These are phyloP conservation scores for Antechinus flavipes DNA, from an alignment of 2,113 vertebrate species.

Conservation along the genomic window DNA sequence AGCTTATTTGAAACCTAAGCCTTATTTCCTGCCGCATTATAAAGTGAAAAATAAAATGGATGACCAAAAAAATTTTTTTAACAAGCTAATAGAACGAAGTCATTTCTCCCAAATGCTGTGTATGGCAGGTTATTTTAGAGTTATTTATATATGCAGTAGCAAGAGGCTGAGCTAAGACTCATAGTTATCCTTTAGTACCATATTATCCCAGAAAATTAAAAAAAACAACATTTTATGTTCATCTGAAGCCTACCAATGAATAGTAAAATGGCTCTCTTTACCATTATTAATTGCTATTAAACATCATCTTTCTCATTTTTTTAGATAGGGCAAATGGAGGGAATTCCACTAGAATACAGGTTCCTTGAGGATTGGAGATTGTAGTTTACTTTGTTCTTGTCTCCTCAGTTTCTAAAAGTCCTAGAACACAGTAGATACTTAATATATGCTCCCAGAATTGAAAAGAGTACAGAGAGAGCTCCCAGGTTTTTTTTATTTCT, in stretches of 20 bases:
- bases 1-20: neutral
- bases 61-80: fast-evolving
- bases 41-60: neutral
- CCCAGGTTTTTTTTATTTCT: neutral
- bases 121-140: neutral
- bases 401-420: neutral
- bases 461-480: neutral
- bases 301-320: neutral
- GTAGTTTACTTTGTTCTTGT: neutral
- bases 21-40: neutral
- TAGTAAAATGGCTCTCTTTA: fast-evolving
- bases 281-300: fast-evolving
- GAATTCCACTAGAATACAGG: fast-evolving
- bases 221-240: neutral
- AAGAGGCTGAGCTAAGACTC: no score
- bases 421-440: fast-evolving
- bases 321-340: neutral
- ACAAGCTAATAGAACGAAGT: neutral
- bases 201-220: neutral
- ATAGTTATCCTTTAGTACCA: fast-evolving
- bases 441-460: fast-evolving
- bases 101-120: neutral
- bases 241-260: neutral
- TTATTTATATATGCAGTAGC: neutral
- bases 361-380: neutral